Evolutionary conservation across 2,113 vertebrate species (phyloP).

Genomic region (Romanogobio albipinnatus): DNA sequence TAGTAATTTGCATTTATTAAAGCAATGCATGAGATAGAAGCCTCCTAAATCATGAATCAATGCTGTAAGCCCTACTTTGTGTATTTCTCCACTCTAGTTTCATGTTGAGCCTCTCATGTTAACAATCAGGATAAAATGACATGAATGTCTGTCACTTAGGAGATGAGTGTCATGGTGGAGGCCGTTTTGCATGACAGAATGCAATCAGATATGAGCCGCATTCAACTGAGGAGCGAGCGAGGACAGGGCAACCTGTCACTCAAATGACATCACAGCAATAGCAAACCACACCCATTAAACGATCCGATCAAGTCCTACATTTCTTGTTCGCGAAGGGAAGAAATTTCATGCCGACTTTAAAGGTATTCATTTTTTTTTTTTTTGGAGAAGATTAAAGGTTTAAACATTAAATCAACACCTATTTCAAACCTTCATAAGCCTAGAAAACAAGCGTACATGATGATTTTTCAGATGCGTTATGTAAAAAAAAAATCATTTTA

Average conservation of each 20-base stretch:
- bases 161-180: slow-evolving; percentile 12
- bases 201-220: slow-evolving; percentile 3
- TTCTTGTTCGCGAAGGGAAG: too few relatives aligned
- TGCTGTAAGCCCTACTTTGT: not conserved
- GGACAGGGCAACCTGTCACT: too few relatives aligned
- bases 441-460: not conserved
- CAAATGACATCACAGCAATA: too few relatives aligned
- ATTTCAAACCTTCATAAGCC: not conserved
- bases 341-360: too few relatives aligned
- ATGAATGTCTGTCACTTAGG: not conserved
- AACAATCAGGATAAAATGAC: slow-evolving; percentile 14
- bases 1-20: slow-evolving; percentile 58
- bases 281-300: too few relatives aligned
- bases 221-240: not conserved
- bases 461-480: not conserved
- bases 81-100: not conserved
- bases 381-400: not conserved
- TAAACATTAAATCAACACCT: not conserved
- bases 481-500: not conserved
- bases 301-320: too few relatives aligned
- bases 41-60: not conserved
- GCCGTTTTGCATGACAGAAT: not conserved
- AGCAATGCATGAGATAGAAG: not conserved
- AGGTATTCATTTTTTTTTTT: not conserved
- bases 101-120: not conserved